Evolutionary conservation across 2,888 invertebrate genomes (phyloP).

Genomic region (Mechanitis messenoides): DNA sequence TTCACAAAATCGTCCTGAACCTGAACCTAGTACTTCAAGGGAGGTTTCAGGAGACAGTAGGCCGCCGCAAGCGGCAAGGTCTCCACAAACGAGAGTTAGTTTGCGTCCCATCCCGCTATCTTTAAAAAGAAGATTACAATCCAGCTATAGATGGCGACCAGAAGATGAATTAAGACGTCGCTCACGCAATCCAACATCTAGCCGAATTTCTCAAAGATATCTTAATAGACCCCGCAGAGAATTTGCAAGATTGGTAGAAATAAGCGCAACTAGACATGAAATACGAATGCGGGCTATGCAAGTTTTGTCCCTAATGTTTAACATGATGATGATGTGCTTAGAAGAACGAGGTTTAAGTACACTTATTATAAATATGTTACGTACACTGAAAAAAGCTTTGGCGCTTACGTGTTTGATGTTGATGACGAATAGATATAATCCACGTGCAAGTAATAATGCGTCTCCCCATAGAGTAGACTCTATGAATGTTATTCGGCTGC

Average conservation of each 20-base stretch:
- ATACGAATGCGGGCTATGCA: conserved; percentile 72
- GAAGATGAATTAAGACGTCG: conserved; percentile 57
- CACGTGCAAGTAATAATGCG: conserved; percentile 38
- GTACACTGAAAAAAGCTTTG: conserved; percentile 64
- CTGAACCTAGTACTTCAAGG: conserved; percentile 34
- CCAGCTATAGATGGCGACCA: conserved; percentile 52
- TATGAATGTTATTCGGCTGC: conserved; percentile 58
- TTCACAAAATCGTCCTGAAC: conserved; percentile 30
- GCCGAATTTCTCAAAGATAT: conserved; percentile 47
- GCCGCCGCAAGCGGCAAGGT: conserved; percentile 32
- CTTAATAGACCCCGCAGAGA: conserved; percentile 52
- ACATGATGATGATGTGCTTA: conserved; percentile 74
- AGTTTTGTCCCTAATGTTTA: conserved; percentile 71
- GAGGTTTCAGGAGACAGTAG: conserved; percentile 33
- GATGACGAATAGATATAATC: conserved; percentile 58
- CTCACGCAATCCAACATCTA: conserved; percentile 40
- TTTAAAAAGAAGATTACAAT: conserved; percentile 46
- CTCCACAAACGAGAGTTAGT: conserved; percentile 40
- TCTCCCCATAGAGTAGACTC: conserved; percentile 51
- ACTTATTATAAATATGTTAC: conserved; percentile 64
- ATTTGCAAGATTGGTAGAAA: conserved; percentile 55
- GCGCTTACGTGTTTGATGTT: conserved; percentile 69
- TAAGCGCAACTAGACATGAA: conserved; percentile 64
- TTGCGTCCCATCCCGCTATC: conserved; percentile 40
- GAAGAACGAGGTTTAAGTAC: conserved; percentile 67